Percentiles rank a stretch among this genome's conserved stretches.
Evolutionary conservation across 1,140 invertebrate species (phyloP).

Genomic region (Amyelois transitella): DNA sequence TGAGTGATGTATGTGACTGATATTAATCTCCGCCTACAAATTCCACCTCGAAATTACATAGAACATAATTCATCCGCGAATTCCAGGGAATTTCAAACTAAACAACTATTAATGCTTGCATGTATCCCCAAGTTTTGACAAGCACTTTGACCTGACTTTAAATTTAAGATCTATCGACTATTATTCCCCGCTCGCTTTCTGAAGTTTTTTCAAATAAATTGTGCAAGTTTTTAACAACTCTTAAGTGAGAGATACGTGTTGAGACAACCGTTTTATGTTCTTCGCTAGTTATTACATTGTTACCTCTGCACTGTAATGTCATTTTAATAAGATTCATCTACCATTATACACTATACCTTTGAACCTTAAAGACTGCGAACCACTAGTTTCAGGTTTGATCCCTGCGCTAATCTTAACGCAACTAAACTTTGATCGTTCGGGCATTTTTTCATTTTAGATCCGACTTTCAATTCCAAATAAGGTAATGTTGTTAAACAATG

Average conservation of each 20-base stretch:
- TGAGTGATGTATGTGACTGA: not conserved
- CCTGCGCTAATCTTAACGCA: too few species aligned
- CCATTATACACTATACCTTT: too few species aligned
- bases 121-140: constrained; percentile 9
- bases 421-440: too few species aligned
- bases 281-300: not conserved
- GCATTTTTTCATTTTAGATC: too few species aligned
- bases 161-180: constrained; percentile 13
- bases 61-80: constrained; percentile 2
- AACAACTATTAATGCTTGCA: constrained; percentile 6
- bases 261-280: constrained; percentile 1
- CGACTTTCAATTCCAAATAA: too few species aligned
- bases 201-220: constrained; percentile 1
- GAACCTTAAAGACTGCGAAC: too few species aligned
- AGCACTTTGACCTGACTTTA: constrained; percentile 7
- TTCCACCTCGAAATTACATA: not conserved
- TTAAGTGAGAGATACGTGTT: constrained; percentile 10
- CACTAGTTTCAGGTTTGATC: too few species aligned
- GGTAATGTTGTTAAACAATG: too few species aligned
- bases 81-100: not conserved
- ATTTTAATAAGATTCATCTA: too few species aligned
- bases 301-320: too few species aligned
- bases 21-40: not conserved
- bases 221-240: not conserved
- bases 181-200: not conserved